These are phyloP conservation scores for Urocyon cinereoargenteus DNA, from an alignment of 2,797 vertebrate genomes.

Conservation along the genomic window DNA sequence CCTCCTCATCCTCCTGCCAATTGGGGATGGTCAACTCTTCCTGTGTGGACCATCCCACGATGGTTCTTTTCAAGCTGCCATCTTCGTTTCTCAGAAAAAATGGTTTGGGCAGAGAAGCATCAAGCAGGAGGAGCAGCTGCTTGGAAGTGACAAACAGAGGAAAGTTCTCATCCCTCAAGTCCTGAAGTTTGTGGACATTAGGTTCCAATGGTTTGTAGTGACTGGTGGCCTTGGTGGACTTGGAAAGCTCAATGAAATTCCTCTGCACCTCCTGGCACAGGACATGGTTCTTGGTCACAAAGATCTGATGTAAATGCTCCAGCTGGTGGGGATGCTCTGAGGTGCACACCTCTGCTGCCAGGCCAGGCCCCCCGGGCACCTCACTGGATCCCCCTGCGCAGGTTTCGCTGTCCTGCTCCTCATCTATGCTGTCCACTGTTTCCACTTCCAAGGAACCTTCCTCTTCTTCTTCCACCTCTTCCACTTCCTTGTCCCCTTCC, in stretches of 20 bases:
- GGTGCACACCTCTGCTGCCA: fast-evolving
- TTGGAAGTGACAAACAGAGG: slow-evolving; percentile 90
- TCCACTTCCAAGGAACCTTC: slow-evolving; percentile 42
- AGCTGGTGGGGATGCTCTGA: slow-evolving; percentile 52
- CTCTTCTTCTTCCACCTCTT: slow-evolving; percentile 55
- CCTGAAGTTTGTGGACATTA: slow-evolving; percentile 88
- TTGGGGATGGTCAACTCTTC: slow-evolving; percentile 86
- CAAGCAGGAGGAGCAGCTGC: slow-evolving; percentile 89
- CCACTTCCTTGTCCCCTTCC: slow-evolving; percentile 62
- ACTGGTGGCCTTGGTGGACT: slow-evolving; percentile 88
- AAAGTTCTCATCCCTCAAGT: slow-evolving; percentile 89
- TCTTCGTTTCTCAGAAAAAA: slow-evolving; percentile 91
- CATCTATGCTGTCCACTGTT: neutral
- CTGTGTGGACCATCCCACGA: slow-evolving; percentile 88
- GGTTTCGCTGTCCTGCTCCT: slow-evolving; percentile 39
- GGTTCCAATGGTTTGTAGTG: slow-evolving; percentile 88
- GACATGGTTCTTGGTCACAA: slow-evolving; percentile 91
- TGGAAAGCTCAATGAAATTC: slow-evolving; percentile 90
- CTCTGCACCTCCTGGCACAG: slow-evolving; percentile 90
- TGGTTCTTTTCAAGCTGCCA: slow-evolving; percentile 88
- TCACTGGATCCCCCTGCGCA: neutral
- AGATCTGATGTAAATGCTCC: slow-evolving; percentile 90
- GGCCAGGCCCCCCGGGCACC: neutral
- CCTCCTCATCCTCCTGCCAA: slow-evolving; percentile 88
- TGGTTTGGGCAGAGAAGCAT: slow-evolving; percentile 89